Evolutionary conservation across 2,888 invertebrate genomes (phyloP).

Genomic region (Perizoma flavofasciatum): DNA sequence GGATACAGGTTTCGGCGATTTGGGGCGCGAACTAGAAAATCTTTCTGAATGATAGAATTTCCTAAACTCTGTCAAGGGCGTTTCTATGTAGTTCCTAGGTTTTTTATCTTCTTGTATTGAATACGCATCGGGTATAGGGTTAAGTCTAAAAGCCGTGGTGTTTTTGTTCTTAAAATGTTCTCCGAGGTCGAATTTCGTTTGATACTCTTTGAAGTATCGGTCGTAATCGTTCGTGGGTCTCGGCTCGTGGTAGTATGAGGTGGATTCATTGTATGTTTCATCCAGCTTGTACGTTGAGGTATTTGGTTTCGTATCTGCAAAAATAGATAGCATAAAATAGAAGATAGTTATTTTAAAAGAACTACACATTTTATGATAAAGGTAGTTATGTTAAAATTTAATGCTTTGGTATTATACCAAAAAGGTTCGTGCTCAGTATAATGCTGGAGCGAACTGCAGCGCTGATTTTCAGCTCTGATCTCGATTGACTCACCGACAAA

Average conservation of each 20-base stretch:
- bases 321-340: no score
- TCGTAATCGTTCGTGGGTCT: conserved; percentile 46
- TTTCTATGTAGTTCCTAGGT: conserved; percentile 58
- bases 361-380: no score
- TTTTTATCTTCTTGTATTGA: conserved; percentile 11
- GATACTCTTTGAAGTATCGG: conserved; percentile 60
- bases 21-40: conserved; percentile 6
- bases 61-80: conserved; percentile 67
- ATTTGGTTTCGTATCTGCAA: conserved; percentile 45
- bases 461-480: no score
- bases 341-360: no score
- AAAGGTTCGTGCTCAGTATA: no score
- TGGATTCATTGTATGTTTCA: conserved; percentile 27
- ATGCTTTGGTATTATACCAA: no score
- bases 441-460: no score
- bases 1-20: conserved; percentile 17
- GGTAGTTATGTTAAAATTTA: no score
- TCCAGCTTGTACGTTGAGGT: conserved; percentile 39
- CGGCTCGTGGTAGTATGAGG: conserved; percentile 31
- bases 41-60: conserved; percentile 57
- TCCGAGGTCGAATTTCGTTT: conserved; percentile 47
- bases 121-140: conserved; percentile 21
- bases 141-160: conserved; percentile 22
- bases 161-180: conserved; percentile 51
- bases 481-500: no score